These are phyloP conservation scores for Cotesia vestalis DNA, from an alignment of 1,140 invertebrate species.

Conservation along the genomic window DNA sequence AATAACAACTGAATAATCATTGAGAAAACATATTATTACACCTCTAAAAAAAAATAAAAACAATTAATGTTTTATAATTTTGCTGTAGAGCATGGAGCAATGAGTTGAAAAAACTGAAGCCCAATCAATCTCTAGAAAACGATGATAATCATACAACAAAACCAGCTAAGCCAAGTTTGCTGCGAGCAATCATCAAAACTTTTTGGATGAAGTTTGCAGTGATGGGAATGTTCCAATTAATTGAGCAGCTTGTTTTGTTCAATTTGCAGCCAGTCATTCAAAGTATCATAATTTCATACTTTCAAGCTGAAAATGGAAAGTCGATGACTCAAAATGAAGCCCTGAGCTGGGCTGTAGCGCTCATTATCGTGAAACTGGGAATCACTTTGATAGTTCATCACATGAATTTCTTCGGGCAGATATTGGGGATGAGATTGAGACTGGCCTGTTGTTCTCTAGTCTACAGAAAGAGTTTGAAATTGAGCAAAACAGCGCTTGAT, in stretches of 20 bases:
- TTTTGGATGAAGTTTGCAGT: slow-evolving; percentile 63
- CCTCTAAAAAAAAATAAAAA: slow-evolving; percentile 49
- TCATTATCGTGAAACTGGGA: slow-evolving; percentile 52
- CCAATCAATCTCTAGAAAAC: slow-evolving; percentile 54
- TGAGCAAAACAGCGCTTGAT: slow-evolving; percentile 71
- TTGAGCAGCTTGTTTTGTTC: slow-evolving; percentile 51
- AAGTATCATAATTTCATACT: slow-evolving; percentile 67
- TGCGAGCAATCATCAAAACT: slow-evolving; percentile 59
- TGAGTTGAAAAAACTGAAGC: slow-evolving; percentile 58
- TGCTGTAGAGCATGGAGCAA: slow-evolving; percentile 36
- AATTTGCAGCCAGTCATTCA: slow-evolving; percentile 66
- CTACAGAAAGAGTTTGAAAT: slow-evolving; percentile 68
- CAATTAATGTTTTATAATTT: not conserved
- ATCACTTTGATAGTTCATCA: slow-evolving; percentile 63
- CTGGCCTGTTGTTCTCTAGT: not conserved
- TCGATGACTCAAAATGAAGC: slow-evolving; percentile 50
- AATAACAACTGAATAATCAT: slow-evolving; percentile 21
- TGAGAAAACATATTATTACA: slow-evolving; percentile 48
- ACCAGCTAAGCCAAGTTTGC: slow-evolving; percentile 58
- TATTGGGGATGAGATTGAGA: slow-evolving; percentile 67
- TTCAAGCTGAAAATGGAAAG: slow-evolving; percentile 48
- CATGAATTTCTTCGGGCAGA: slow-evolving; percentile 67
- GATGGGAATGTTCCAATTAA: slow-evolving; percentile 57
- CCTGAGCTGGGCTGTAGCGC: slow-evolving; percentile 54
- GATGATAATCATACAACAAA: slow-evolving; percentile 58